Base-by-base conservation (phyloP, 2,888 invertebrate genomes). In the Lasioglossum vierecki region DNA sequence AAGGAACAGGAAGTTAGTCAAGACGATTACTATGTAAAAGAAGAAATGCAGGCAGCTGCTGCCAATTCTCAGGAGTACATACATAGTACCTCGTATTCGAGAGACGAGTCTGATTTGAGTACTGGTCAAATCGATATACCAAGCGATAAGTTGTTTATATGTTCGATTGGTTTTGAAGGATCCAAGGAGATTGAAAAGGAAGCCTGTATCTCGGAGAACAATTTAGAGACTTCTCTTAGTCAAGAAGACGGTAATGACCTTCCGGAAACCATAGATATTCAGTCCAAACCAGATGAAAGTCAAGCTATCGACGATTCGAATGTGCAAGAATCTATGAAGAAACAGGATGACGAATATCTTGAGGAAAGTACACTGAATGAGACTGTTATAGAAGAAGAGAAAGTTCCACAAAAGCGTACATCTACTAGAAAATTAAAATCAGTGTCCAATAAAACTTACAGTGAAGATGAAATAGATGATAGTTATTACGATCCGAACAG, bases 21-120 rank as follows among this genome's bases (percentile, higher is more conserved):
- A 75, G 92, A 92, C 13, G 85, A 89, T 22, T 95, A 94, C 82
- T 94, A 93, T 88, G 91, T 93, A 3, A 95, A 95, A 88, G 89
- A 94, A 83, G 94, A 94, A 84, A 85, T 93, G 83, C 92, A 91
- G 57, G 78, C 89, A 76, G 86, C 84, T 18, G 82, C 90, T 41
- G 82, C 90, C 8, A 92, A 87, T 85, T 46, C 88, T 13, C 87
- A 88, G 76, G 88, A 89, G 22, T 89, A 83, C n/a, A 73, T 79
- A n/a, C 91, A 88, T 46, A 72, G 90, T 46, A 91, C 88, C n/a
- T 85, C 92, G 1, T 94, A 92, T 81, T 73, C 90, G 60, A 86
- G 91, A 70, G 89, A 88, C 57, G 82, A 89, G 18, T 46, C 88
- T 46, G 80, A 22, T 44, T 63, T 91, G n/a, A 84, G 22, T 39